A percentile compares a stretch with the other conserved stretches of the same genome.
Conservation (phyloP, 2,113 vertebrate genomes). For the Periophthalmus modestus region DNA sequence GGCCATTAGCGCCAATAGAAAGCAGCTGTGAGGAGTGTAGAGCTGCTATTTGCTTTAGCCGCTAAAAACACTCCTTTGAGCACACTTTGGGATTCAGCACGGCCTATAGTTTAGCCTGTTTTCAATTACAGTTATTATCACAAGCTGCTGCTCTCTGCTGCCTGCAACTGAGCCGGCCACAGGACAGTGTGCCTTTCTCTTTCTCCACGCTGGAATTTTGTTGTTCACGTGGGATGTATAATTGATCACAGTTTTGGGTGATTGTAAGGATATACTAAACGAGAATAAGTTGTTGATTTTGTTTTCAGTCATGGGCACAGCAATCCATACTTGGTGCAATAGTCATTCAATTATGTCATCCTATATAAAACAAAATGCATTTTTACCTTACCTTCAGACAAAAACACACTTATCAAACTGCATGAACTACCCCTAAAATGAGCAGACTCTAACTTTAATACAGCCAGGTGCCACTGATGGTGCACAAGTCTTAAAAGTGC, state of each 20-base stretch:
- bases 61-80: constrained; percentile 58
- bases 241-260: constrained; percentile 41
- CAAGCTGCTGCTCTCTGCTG: constrained; percentile 64
- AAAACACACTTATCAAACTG: too few species aligned
- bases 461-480: too few species aligned
- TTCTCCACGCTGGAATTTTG: constrained; percentile 48
- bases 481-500: too few species aligned
- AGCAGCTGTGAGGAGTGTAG: constrained; percentile 68
- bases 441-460: too few species aligned
- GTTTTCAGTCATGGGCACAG: too few species aligned
- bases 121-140: constrained; percentile 77
- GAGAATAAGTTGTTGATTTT: too few species aligned
- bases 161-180: constrained; percentile 31
- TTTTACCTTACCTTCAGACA: too few species aligned
- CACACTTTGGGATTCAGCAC: constrained; percentile 49
- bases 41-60: constrained; percentile 52
- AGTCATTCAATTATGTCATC: too few species aligned
- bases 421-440: too few species aligned
- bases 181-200: constrained; percentile 57
- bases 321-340: too few species aligned
- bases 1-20: constrained; percentile 60
- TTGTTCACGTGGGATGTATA: constrained; percentile 54
- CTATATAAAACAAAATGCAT: too few species aligned
- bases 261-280: constrained; percentile 1
- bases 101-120: constrained; percentile 60